phyloP scores from a whole-genome alignment of 2,797 vertebrate species.

The Sus cebifrons region DNA sequence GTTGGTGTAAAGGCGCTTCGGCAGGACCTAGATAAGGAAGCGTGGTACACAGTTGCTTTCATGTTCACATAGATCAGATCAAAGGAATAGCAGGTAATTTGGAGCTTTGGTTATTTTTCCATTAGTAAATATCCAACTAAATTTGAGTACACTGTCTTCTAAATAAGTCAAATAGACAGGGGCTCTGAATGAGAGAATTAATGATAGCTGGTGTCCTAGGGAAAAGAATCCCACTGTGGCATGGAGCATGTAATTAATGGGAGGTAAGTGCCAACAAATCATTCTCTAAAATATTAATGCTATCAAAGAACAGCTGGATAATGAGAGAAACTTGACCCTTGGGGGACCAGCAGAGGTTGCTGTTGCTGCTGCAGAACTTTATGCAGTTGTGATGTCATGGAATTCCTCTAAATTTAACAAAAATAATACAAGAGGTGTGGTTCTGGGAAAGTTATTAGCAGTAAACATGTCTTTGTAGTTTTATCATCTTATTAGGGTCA shows the following conservation, averaged over 20 bases:
- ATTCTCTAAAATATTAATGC: conserved; percentile 85
- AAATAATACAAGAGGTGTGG: conserved; percentile 78
- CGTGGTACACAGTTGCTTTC: not conserved
- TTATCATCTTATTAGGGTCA: conserved; percentile 59
- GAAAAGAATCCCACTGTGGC: conserved; percentile 80
- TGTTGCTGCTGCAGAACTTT: conserved; percentile 15
- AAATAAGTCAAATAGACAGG: conserved; percentile 75
- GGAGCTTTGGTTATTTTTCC: conserved; percentile 66
- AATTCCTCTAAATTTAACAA: conserved; percentile 79
- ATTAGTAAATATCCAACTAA: conserved; percentile 63
- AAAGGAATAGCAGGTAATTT: not conserved
- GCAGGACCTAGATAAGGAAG: not conserved
- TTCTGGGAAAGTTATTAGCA: conserved; percentile 81
- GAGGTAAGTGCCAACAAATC: conserved; percentile 81
- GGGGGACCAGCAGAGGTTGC: conserved; percentile 50
- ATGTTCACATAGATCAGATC: not conserved
- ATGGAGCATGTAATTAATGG: conserved; percentile 75
- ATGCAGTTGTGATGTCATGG: conserved; percentile 76
- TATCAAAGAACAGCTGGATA: conserved; percentile 86
- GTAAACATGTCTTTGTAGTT: conserved; percentile 66
- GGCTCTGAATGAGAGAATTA: conserved; percentile 78
- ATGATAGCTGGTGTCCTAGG: conserved; percentile 70
- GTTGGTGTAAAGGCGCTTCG: not conserved
- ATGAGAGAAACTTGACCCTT: conserved; percentile 81
- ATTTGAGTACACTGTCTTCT: conserved; percentile 54